Percentiles rank a stretch among this genome's conserved stretches.
These are phyloP conservation scores for Temnothorax rugatulus DNA, from an alignment of 2,888 invertebrate genomes.

Conservation along the genomic window DNA sequence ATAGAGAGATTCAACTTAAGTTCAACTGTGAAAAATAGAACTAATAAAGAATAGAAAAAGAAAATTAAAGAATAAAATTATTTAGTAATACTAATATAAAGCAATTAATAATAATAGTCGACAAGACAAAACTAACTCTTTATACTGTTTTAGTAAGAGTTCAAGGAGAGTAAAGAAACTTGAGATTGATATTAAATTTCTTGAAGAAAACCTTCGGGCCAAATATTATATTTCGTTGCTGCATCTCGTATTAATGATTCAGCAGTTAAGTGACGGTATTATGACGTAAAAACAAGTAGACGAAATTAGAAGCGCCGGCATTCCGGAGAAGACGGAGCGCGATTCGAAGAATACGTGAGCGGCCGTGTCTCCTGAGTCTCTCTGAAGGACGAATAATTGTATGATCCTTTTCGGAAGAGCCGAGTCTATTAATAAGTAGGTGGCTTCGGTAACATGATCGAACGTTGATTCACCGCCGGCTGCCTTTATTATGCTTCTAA, in stretches of 20 bases:
- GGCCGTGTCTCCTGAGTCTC: neutral
- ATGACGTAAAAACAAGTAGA: slow-evolving; percentile 20
- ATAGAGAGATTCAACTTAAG: neutral
- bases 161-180: neutral
- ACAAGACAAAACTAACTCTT: neutral
- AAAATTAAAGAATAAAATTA: slow-evolving; percentile 24
- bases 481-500: slow-evolving; percentile 57
- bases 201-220: neutral
- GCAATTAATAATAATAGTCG: neutral
- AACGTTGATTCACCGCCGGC: slow-evolving; percentile 52
- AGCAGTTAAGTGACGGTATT: neutral
- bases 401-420: slow-evolving; percentile 5
- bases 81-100: neutral
- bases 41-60: neutral
- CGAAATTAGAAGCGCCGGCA: slow-evolving; percentile 26
- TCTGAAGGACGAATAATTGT: slow-evolving; percentile 39
- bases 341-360: slow-evolving; percentile 5
- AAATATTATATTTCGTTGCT: slow-evolving; percentile 1
- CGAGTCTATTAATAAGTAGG: slow-evolving; percentile 47
- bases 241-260: slow-evolving; percentile 14
- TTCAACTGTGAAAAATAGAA: slow-evolving; percentile 13
- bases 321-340: neutral
- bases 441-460: slow-evolving; percentile 49
- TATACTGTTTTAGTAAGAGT: neutral
- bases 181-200: neutral